Evolutionary conservation across 2,888 invertebrate genomes (phyloP), one percentile per base, ranked within the genome.

Genomic region (Timandra comae): DNA sequence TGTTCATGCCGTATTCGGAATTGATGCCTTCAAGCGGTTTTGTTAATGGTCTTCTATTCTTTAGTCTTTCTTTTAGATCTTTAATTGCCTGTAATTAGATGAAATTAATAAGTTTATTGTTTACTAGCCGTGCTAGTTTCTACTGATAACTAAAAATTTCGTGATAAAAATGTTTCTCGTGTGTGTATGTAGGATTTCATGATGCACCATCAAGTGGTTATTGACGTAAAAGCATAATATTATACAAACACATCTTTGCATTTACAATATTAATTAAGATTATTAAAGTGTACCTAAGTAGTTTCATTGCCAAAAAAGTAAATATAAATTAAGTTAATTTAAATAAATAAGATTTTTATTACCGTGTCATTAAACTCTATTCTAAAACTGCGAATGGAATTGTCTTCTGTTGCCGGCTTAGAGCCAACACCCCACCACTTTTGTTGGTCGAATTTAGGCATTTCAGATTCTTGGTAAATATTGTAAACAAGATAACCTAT

Each of bases 1-100:
- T 85, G 60, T 94, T 93, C 59, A 96, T 91, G 8, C 97, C 97
- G 61, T 96, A 97, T 56, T 92, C 88, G 53, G 96, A 96, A 22
- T 88, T 88, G 1, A 87, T 85, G 24, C 89, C 90, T 66, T 93
- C 91, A 43, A 93, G 63, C 0, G 93, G 90, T 40, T 77, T 78
- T 3, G 88, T 79, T 2, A 85, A 66, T 5, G 86, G 75, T 9
- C 88, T 82, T 29, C 78, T 80, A 30, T 78, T 82, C 48, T 42
- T 63, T 30, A 95, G 72, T 30, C 92, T 86, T 9, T 72, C 49
- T 46, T 88, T 87, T 25, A 93, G 72, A 52, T 91, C 90, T 27
- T 80, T 68, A 29, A 92, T 81, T 58, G 71, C 72, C 84, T 84
- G 67, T 16, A 69, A 71, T 24, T 7, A 11, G n/a, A n/a, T n/a